These are phyloP conservation scores for Pheosia gnoma DNA, from an alignment of 2,888 invertebrate species.

Conservation along the genomic window DNA sequence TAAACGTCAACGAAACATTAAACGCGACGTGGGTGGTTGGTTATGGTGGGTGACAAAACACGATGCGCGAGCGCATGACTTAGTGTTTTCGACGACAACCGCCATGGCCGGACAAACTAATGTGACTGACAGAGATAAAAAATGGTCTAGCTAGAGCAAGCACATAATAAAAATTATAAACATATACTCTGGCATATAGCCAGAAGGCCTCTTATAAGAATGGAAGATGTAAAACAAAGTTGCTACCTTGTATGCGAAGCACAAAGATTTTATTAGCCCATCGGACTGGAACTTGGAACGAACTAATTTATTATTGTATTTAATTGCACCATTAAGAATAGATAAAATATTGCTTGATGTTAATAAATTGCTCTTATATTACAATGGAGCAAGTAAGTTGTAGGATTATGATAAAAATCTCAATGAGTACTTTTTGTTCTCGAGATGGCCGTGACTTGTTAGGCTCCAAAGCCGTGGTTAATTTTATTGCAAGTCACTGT, in stretches of 20 bases:
- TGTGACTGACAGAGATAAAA: constrained; percentile 33
- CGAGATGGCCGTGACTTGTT: constrained; percentile 23
- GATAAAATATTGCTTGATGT: not conserved
- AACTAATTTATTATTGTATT: no score
- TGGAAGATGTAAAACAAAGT: not conserved
- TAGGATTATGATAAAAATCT: not conserved
- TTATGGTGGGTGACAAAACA: constrained; percentile 35
- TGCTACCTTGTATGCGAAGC: not conserved
- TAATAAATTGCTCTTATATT: not conserved
- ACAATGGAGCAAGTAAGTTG: not conserved
- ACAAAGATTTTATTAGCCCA: not conserved
- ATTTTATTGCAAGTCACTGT: constrained; percentile 28
- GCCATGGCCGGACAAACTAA: constrained; percentile 44
- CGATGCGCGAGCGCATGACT: constrained; percentile 52
- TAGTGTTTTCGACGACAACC: constrained; percentile 51
- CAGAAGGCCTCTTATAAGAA: constrained; percentile 1
- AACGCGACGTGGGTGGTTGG: constrained; percentile 57
- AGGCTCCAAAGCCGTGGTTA: constrained; percentile 30
- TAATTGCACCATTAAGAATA: not conserved
- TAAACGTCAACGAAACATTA: constrained; percentile 37
- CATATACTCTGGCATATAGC: constrained; percentile 6
- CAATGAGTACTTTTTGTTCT: constrained; percentile 15
- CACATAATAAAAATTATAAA: not conserved
- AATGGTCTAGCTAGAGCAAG: constrained; percentile 16
- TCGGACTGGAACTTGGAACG: not conserved